Conservation (phyloP, 2,113 vertebrate species). For the Colaptes auratus region DNA sequence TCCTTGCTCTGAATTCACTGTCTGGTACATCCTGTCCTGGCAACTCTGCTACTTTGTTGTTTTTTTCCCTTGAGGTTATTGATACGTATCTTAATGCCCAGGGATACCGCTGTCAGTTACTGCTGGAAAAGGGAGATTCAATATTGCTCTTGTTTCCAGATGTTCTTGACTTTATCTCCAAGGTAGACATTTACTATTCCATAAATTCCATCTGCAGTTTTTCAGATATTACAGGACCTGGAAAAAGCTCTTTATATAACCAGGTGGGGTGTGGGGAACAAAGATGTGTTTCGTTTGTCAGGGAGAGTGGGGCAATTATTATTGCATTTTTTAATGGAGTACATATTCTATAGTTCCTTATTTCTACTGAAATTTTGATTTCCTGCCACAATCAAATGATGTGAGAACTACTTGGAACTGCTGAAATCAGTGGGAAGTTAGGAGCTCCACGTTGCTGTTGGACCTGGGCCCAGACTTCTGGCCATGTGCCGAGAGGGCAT, state of each 20-base stretch:
- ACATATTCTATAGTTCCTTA: neutral
- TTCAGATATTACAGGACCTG: neutral
- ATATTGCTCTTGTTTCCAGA: neutral
- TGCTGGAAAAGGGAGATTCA: neutral
- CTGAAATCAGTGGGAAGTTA: slow-evolving; percentile 6
- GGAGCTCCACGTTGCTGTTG: neutral
- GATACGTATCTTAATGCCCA: neutral
- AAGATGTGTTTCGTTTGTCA: neutral
- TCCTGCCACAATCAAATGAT: neutral
- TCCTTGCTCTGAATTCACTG: neutral
- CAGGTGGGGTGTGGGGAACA: neutral
- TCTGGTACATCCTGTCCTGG: neutral
- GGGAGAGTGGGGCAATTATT: neutral
- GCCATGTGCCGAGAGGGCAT: neutral
- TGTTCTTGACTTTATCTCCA: slow-evolving; percentile 18
- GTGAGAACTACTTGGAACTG: neutral
- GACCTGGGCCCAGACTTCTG: slow-evolving; percentile 8
- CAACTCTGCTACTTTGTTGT: neutral
- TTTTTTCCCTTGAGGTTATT: neutral
- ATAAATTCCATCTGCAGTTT: neutral
- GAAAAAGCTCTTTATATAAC: neutral
- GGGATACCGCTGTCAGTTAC: neutral
- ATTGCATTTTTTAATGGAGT: neutral
- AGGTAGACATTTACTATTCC: neutral
- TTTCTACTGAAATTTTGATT: slow-evolving; percentile 16